These are phyloP conservation scores for Bos taurus DNA, from an alignment of 2,113 vertebrate genomes.

Conservation along the genomic window DNA sequence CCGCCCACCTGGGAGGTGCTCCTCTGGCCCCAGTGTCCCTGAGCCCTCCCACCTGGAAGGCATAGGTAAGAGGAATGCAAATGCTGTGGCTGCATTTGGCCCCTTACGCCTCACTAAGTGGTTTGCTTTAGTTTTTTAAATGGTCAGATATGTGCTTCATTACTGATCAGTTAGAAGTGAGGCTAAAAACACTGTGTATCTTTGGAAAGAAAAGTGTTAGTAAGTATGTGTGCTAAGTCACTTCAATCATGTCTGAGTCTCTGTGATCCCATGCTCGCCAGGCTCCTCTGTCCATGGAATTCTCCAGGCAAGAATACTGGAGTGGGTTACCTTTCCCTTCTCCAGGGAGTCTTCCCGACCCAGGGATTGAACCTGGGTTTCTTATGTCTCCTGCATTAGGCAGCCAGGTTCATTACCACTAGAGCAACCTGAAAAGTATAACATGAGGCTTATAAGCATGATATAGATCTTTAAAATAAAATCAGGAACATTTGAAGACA, in stretches of 20 bases:
- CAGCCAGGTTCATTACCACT: not conserved
- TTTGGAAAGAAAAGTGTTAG: not conserved
- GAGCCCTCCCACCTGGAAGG: not conserved
- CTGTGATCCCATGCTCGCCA: not conserved
- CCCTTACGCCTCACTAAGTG: not conserved
- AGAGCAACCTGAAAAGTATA: not conserved
- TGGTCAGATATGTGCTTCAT: not conserved
- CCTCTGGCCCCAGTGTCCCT: not conserved
- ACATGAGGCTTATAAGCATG: not conserved
- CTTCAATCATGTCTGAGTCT: not conserved
- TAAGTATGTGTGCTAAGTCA: not conserved
- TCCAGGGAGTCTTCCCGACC: not conserved
- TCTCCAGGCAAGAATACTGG: not conserved
- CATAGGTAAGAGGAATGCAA: not conserved
- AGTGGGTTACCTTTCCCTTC: not conserved
- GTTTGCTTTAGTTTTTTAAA: not conserved
- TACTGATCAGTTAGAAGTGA: not conserved
- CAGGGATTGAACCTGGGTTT: not conserved
- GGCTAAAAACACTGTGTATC: not conserved
- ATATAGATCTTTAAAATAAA: not conserved
- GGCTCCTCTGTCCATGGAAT: not conserved
- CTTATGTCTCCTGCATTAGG: not conserved
- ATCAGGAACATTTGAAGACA: not conserved
- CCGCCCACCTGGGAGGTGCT: rapidly evolving
- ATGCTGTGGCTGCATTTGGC: not conserved